phyloP scores from a whole-genome alignment of 2,113 vertebrate genomes.

The Oncorhynchus keta region DNA sequence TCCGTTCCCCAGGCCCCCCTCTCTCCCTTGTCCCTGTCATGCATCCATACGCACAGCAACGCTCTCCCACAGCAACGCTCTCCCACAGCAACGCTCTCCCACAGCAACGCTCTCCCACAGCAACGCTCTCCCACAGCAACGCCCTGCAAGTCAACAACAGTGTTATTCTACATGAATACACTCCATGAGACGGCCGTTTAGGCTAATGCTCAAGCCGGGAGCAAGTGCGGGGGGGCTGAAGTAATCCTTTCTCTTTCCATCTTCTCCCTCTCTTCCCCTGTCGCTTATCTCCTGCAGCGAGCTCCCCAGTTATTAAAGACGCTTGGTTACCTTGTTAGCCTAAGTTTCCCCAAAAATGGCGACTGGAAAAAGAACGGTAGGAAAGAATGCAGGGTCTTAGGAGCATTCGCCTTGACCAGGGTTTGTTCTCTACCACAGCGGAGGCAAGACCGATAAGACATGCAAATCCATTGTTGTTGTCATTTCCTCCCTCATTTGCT shows the following conservation, averaged over 20 bases:
- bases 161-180: constrained; percentile 14
- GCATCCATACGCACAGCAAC: not conserved
- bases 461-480: not conserved
- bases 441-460: not conserved
- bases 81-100: too few relatives aligned
- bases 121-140: too few relatives aligned
- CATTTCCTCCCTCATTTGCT: not conserved
- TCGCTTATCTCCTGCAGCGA: not conserved
- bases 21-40: too few relatives aligned
- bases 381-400: not conserved
- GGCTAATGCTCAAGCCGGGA: constrained; percentile 7
- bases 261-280: not conserved
- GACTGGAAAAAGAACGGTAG: not conserved
- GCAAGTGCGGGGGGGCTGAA: constrained; percentile 5
- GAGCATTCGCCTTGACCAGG: not conserved
- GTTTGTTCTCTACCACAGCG: too few relatives aligned
- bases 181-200: constrained; percentile 15
- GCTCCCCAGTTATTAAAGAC: constrained; percentile 2
- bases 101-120: too few relatives aligned
- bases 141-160: not conserved
- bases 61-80: too few relatives aligned
- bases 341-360: not conserved
- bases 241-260: constrained; percentile 4
- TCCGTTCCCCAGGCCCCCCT: too few relatives aligned
- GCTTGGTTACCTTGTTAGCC: not conserved